These are phyloP conservation scores for Diadegma fenestrale DNA, from an alignment of 2,888 invertebrate genomes.

Conservation along the genomic window DNA sequence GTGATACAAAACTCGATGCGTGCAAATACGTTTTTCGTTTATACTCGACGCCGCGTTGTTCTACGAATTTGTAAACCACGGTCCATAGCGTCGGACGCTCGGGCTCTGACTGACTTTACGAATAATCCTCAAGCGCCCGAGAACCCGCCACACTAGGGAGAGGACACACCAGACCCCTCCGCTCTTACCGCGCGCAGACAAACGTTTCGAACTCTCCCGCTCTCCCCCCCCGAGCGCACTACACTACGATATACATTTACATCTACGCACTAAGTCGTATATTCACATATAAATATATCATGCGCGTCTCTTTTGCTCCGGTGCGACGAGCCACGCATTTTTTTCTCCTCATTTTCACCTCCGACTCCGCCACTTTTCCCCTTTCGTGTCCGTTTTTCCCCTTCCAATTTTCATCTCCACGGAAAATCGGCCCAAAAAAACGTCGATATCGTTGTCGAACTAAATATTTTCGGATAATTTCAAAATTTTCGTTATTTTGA, in stretches of 20 bases:
- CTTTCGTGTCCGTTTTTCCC: background rate
- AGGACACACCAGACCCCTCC: constrained; percentile 33
- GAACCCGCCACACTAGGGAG: constrained; percentile 25
- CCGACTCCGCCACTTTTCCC: background rate
- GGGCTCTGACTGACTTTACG: constrained; percentile 80
- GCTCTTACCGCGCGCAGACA: constrained; percentile 1
- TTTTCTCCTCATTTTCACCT: background rate
- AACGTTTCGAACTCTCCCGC: constrained; percentile 69
- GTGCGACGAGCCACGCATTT: background rate
- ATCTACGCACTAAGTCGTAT: background rate
- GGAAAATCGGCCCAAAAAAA: no score
- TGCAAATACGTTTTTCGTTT: background rate
- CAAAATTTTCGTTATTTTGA: no score
- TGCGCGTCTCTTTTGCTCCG: background rate
- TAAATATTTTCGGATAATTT: no score
- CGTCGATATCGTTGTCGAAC: no score
- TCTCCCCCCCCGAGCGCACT: constrained; percentile 62
- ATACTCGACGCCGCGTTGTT: constrained; percentile 22
- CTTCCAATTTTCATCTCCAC: background rate
- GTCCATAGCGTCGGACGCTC: constrained; percentile 76
- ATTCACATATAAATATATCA: background rate
- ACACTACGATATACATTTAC: constrained; percentile 8
- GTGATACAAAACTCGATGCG: background rate
- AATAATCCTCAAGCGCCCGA: constrained; percentile 46
- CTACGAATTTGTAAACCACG: constrained; percentile 51